Percentiles rank a stretch among this genome's conserved stretches.
phyloP scores from a whole-genome alignment of 1,140 invertebrate genomes.

The Drosophila pachea region DNA sequence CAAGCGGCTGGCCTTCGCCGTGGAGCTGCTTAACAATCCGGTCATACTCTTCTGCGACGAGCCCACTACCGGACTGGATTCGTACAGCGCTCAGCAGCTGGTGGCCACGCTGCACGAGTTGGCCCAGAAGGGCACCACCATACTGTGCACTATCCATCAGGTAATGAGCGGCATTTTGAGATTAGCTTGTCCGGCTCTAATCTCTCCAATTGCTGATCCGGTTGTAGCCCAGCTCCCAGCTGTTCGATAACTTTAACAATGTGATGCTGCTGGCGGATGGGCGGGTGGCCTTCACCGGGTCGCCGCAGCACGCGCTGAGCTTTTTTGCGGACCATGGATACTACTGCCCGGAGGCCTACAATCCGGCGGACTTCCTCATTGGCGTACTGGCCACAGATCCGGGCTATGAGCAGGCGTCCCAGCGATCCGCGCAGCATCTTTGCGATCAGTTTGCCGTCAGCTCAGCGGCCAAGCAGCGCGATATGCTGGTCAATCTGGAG shows the following conservation, averaged over 20 bases:
- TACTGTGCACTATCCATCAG: constrained; percentile 98
- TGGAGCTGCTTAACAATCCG: constrained; percentile 95
- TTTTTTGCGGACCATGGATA: constrained; percentile 92
- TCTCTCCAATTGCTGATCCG: not conserved
- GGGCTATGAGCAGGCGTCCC: constrained; percentile 84
- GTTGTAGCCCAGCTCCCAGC: constrained; percentile 88
- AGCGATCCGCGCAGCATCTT: constrained; percentile 84
- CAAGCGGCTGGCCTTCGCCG: constrained; percentile 94
- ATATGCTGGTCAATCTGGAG: constrained; percentile 84
- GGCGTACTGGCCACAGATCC: constrained; percentile 89
- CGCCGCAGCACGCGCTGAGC: constrained; percentile 84
- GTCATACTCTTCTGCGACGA: constrained; percentile 97
- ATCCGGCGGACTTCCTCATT: constrained; percentile 96
- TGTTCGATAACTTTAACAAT: constrained; percentile 93
- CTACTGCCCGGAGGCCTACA: constrained; percentile 89
- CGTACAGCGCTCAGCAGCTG: constrained; percentile 93
- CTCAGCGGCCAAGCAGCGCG: constrained; percentile 86
- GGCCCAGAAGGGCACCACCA: constrained; percentile 87
- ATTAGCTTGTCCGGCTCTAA: not conserved
- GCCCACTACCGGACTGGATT: constrained; percentile 95
- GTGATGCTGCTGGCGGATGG: constrained; percentile 94
- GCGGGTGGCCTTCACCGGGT: constrained; percentile 91
- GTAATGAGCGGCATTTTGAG: not conserved
- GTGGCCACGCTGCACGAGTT: constrained; percentile 86
- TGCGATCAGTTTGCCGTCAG: constrained; percentile 89